Conservation (phyloP, 2,113 vertebrate genomes). For the Odontophorus gujanensis region DNA sequence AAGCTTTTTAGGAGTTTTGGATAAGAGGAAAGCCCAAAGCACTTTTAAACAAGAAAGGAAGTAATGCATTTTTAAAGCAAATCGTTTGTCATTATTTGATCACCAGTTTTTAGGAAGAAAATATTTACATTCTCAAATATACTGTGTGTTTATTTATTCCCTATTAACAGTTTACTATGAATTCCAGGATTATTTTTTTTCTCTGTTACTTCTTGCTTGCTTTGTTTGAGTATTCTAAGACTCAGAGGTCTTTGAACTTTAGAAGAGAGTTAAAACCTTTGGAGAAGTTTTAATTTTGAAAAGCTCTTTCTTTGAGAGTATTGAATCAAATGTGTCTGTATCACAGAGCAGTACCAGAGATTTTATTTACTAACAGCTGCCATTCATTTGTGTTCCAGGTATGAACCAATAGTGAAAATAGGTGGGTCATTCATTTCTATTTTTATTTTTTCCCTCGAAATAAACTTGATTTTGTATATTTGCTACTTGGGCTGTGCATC, state of each 20-base stretch:
- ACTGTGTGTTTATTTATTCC: not conserved
- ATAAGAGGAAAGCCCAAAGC: not conserved
- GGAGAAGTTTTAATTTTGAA: not conserved
- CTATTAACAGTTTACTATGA: not conserved
- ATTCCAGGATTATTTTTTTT: not conserved
- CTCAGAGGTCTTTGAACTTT: not conserved
- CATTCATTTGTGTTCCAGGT: not conserved
- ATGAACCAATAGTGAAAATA: not conserved
- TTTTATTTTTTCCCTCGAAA: not conserved
- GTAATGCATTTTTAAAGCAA: not conserved
- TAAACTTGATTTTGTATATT: not conserved
- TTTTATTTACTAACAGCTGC: not conserved
- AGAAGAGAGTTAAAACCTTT: not conserved
- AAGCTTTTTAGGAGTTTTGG: constrained; percentile 6
- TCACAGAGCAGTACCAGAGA: not conserved
- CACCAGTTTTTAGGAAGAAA: not conserved
- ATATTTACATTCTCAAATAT: not conserved
- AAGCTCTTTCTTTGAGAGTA: not conserved
- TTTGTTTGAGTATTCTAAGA: not conserved
- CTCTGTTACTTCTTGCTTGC: not conserved
- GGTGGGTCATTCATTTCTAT: not conserved
- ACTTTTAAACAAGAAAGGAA: not conserved
- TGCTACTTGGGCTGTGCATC: not conserved
- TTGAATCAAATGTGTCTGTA: not conserved
- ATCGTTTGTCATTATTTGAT: not conserved